Base-by-base conservation (phyloP, 2,888 invertebrate species). In the Diaprepes abbreviatus region DNA sequence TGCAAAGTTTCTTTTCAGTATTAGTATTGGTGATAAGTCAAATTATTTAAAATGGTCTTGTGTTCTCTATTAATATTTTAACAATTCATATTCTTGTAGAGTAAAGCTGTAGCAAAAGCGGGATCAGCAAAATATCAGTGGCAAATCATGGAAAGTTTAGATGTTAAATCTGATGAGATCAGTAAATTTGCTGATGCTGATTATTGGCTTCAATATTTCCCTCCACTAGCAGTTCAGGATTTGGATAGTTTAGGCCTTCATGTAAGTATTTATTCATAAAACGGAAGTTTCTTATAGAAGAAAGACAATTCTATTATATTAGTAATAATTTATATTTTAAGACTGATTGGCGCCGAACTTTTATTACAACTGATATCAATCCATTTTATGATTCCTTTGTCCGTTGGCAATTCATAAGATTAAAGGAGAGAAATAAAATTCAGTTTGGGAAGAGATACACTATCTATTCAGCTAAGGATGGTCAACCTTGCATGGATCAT, bases 401-500 rank as follows among this genome's bases (percentile, higher is more conserved):
- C 0, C 89, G 94, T 66, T 99, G 99, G 99, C 98, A 98, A 84
- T 99, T 95, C 83, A 84, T 92, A 67, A 92, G 93, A 74, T 86
- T 99, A 19, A 95, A 91, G 81, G 91, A 91, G 70, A 88, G 92
- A 50, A 94, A 95, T 72, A 97, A 97, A 85, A 91, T 99, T 24
- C 92, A 95, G 86, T 99, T 95, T 86, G 99, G 99, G 14, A 99
- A 99, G 86, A 88, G 99, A 4, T 94, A 98, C 81, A 97, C 98
- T 0, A 93, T 99, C 74, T 99, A 90, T 84, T 98, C 98, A 0
- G 97, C 98, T 0, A 90, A 93, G 79, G 99, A 99, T 85, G 93
- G 93, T 6, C 99, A 99, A 83, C 98, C 99, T 0, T 99, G 99
- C 82, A 99, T 99, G 99, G 99, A 99, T 84, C 99, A 99, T 82